Base-by-base conservation (phyloP, 2,113 vertebrate species). In the Laterallus jamaicensis region DNA sequence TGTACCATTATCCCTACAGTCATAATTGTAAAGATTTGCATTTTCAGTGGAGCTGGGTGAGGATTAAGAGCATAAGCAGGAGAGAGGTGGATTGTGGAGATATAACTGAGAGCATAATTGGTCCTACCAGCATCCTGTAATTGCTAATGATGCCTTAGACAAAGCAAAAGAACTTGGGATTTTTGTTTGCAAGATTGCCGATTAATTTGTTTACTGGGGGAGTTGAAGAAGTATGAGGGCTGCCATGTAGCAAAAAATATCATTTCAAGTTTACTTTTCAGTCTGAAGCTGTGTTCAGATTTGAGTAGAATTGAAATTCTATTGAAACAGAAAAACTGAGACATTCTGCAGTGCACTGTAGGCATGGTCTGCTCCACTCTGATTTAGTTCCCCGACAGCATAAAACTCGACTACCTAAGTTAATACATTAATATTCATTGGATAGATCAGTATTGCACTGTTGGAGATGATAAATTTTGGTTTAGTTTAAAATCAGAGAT, bases 401-500 rank as follows among this genome's bases (percentile, higher is more conserved):
- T 76, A 77, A 91, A 76, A 56, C 37, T 67, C 69, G 91, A 54
- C 66, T 88, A 47, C 63, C 68, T 64, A 84, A 94, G 55, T 82
- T 80, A 88, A 44, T 62, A 22, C 68, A 89, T 95, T 88, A 96
- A 81, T 88, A 88, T 92, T 96, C 75, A 87, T 85, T 90, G 70
- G 59, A 42, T 89, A 84, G 29, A 58, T 88, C 71, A 80, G 54
- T 79, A 60, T 82, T 55, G 35, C 79, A 92, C 47, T 80, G 42
- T 21, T 50, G 80, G 63, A 94, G 64, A 79, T 37, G 50, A 92
- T 97, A 96, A 93, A 96, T 94, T 95, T 58, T 92, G 68, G 56
- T 80, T 95, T 96, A 74, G 67, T 91, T 92, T 92, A 91, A 95
- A 96, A 96, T 94, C 82, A 95, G 83, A 93, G 86, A 74, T 89